phyloP scores from a whole-genome alignment of 2,888 invertebrate genomes.

The Tyria jacobaeae region DNA sequence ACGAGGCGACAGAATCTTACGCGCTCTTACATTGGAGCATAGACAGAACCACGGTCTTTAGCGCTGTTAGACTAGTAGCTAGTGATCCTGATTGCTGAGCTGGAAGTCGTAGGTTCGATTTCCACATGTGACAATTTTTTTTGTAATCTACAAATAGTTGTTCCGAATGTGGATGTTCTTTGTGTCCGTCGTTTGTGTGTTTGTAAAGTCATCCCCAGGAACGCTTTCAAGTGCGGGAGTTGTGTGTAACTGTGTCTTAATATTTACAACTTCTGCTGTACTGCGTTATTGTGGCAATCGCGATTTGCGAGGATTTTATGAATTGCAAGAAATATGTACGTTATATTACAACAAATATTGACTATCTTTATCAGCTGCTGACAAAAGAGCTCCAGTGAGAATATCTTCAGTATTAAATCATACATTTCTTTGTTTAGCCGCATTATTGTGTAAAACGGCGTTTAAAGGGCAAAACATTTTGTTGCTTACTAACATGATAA shows the following conservation, averaged over 20 bases:
- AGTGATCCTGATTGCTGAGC: too few species aligned
- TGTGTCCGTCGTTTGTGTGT: too few species aligned
- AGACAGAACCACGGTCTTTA: too few species aligned
- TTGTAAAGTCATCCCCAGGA: too few species aligned
- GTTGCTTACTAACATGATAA: background rate
- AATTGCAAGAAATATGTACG: conserved; percentile 10
- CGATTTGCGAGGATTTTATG: conserved; percentile 1
- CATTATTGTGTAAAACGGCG: conserved; percentile 32
- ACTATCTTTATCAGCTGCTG: conserved; percentile 37
- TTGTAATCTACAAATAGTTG: too few species aligned
- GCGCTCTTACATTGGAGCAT: too few species aligned
- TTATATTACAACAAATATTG: conserved; percentile 29
- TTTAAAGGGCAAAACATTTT: conserved; percentile 4
- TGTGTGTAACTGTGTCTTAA: background rate
- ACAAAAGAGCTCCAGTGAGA: conserved; percentile 39
- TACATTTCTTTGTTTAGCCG: conserved; percentile 38
- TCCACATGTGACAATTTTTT: too few species aligned
- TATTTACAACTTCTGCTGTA: background rate
- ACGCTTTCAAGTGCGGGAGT: too few species aligned
- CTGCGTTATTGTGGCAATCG: background rate
- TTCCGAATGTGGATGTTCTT: too few species aligned
- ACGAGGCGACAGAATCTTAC: too few species aligned
- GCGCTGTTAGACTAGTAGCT: too few species aligned
- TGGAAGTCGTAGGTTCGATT: too few species aligned
- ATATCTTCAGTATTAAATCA: conserved; percentile 44